Percentiles rank a stretch among this genome's conserved stretches.
Evolutionary conservation across 2,797 vertebrate genomes (phyloP).

Genomic region (Amazona finschi): DNA sequence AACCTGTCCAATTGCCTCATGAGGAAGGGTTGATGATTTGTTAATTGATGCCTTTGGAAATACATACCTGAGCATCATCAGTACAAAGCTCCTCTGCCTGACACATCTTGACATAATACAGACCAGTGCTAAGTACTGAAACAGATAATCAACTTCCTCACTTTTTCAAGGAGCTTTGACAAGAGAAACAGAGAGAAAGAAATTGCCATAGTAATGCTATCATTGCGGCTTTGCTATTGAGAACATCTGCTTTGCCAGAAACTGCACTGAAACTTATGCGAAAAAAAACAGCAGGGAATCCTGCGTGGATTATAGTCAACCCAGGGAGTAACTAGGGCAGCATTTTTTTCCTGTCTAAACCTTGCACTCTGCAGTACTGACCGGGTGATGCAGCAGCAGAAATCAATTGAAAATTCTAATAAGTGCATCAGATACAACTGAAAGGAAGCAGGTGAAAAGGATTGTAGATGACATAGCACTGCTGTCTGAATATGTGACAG

Average conservation of each 20-base stretch:
- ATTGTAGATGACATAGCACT: background rate
- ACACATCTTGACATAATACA: background rate
- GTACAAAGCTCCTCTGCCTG: background rate
- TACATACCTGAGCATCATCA: background rate
- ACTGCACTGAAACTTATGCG: background rate
- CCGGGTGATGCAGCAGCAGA: conserved; percentile 5
- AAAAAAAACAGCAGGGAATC: conserved; percentile 44
- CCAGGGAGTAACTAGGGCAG: background rate
- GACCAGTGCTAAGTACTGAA: background rate
- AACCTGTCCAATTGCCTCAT: background rate
- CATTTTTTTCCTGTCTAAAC: conserved; percentile 12
- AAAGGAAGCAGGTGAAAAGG: background rate
- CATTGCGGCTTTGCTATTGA: conserved; percentile 5
- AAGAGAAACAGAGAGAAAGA: background rate
- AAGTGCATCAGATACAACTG: background rate
- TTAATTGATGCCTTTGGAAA: conserved; percentile 41
- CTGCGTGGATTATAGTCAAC: background rate
- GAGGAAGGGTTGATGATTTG: conserved; percentile 2
- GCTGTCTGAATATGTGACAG: background rate
- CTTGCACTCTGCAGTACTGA: background rate
- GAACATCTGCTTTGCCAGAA: background rate
- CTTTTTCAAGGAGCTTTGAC: background rate
- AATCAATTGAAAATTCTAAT: conserved; percentile 45
- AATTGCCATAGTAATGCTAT: background rate
- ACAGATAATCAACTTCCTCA: background rate